These are phyloP conservation scores for Falco naumanni DNA, from an alignment of 2,797 vertebrate species.

Conservation along the genomic window DNA sequence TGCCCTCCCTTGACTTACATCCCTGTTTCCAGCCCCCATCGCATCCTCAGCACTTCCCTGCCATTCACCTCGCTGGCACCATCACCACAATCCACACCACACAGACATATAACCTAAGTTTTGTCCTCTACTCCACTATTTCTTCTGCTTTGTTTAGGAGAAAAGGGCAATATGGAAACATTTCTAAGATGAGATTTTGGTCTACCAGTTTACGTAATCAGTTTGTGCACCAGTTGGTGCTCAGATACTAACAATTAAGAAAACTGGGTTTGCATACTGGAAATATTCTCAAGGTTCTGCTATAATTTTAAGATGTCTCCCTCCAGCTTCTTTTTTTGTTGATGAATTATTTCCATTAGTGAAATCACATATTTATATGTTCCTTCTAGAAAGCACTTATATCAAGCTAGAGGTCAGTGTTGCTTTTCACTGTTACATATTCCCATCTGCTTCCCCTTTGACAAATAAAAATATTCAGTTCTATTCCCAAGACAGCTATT, in stretches of 20 bases:
- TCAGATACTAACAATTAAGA: not conserved
- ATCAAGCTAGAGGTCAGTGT: not conserved
- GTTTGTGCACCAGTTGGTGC: not conserved
- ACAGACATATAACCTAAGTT: not conserved
- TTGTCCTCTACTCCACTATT: not conserved
- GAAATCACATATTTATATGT: not conserved
- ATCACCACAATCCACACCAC: not conserved
- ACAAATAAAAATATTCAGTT: not conserved
- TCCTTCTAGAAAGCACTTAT: constrained; percentile 10
- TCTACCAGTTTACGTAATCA: not conserved
- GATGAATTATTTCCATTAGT: not conserved
- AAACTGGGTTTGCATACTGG: not conserved
- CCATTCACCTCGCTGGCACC: not conserved
- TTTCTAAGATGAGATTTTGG: not conserved
- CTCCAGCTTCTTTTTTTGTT: not conserved
- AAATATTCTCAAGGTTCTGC: not conserved
- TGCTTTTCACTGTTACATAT: not conserved
- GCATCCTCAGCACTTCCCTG: not conserved
- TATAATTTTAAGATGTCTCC: not conserved
- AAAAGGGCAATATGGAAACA: not conserved
- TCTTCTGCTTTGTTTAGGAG: not conserved
- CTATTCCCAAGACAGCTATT: constrained; percentile 33
- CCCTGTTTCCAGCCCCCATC: not conserved
- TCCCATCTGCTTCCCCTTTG: not conserved
- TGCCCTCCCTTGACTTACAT: not conserved